Evolutionary conservation across 2,888 invertebrate species (phyloP).

Genomic region (Drosophila anomelani): DNA sequence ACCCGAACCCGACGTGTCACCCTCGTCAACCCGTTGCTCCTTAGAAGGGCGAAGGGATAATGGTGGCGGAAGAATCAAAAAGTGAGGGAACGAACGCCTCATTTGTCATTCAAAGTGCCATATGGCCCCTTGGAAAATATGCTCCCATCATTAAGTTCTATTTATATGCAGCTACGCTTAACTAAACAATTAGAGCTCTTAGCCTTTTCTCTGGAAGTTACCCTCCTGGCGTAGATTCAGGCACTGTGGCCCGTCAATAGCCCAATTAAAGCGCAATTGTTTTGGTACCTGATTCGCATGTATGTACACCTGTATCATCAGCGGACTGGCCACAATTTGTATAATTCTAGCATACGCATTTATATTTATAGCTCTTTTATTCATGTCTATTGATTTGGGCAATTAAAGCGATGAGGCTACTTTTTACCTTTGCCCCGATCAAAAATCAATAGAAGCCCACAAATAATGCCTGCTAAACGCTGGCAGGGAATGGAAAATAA

Average conservation of each 20-base stretch:
- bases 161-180: constrained; percentile 28
- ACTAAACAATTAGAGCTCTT: constrained; percentile 42
- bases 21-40: constrained; percentile 26
- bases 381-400: constrained; percentile 56
- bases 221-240: constrained; percentile 4
- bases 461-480: constrained; percentile 3
- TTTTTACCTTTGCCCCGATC: constrained; percentile 15
- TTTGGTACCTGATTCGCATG: constrained; percentile 35
- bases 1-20: constrained; percentile 27
- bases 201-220: constrained; percentile 2
- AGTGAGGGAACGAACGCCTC: constrained; percentile 16
- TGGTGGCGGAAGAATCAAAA: constrained; percentile 22
- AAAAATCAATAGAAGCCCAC: constrained; percentile 61
- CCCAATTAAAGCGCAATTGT: constrained; percentile 60
- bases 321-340: constrained; percentile 6
- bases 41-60: background rate
- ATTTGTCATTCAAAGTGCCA: constrained; percentile 58
- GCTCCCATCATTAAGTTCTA: constrained; percentile 32
- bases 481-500: constrained; percentile 24
- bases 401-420: constrained; percentile 20
- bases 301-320: constrained; percentile 2
- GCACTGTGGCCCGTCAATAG: constrained; percentile 41
- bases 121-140: constrained; percentile 32
- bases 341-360: constrained; percentile 11
- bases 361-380: constrained; percentile 46